Conservation (phyloP, 2,888 invertebrate genomes). For the Caenorhabditis wallacei region DNA sequence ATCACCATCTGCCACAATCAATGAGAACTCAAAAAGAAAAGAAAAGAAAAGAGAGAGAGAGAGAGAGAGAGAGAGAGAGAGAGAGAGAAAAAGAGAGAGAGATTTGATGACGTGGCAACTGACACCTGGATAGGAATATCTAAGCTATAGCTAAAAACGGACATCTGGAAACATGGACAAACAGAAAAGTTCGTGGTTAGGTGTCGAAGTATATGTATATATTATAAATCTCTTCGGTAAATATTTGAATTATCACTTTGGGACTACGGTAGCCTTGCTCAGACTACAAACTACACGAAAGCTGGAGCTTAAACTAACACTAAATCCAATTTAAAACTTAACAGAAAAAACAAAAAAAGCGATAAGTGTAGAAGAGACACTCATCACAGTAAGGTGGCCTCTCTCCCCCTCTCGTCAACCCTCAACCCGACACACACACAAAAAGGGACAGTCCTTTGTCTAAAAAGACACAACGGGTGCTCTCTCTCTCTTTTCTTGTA, state of each 20-base stretch:
- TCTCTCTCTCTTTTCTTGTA: slow-evolving; percentile 12
- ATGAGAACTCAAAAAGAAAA: too few species aligned
- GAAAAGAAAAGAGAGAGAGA: too few species aligned
- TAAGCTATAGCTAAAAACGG: not conserved
- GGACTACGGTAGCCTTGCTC: not conserved
- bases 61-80: too few species aligned
- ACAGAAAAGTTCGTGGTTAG: not conserved
- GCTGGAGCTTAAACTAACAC: too few species aligned
- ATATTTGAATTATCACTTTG: slow-evolving; percentile 55
- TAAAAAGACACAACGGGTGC: slow-evolving; percentile 1
- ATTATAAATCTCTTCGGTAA: slow-evolving; percentile 40
- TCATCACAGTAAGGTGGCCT: slow-evolving; percentile 38
- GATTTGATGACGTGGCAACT: slow-evolving; percentile 28
- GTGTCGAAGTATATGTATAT: not conserved
- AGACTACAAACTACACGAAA: too few species aligned
- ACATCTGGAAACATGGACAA: too few species aligned
- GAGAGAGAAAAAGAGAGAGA: too few species aligned
- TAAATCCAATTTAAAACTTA: not conserved
- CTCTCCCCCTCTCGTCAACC: too few species aligned
- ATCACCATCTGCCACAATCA: slow-evolving; percentile 12
- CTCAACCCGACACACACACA: too few species aligned
- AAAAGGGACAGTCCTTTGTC: slow-evolving; percentile 28
- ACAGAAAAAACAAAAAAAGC: slow-evolving; percentile 6
- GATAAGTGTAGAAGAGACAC: slow-evolving; percentile 31
- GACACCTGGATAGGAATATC: slow-evolving; percentile 1